These are phyloP conservation scores for Micronisus gabar DNA, from an alignment of 2,113 vertebrate genomes.

Conservation along the genomic window DNA sequence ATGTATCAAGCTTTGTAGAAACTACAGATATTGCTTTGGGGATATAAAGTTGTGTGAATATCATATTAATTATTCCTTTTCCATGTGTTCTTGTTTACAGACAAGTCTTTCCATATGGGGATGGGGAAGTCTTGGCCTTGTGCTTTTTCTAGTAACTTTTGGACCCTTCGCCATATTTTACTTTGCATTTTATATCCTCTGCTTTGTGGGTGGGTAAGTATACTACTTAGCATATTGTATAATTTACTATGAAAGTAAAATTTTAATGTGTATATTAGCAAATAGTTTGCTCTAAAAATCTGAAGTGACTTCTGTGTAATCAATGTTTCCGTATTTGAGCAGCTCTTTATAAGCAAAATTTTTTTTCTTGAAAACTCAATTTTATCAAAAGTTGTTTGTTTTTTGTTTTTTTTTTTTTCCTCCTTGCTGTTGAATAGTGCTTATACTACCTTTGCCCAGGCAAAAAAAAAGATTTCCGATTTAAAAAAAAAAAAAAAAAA, in stretches of 20 bases:
- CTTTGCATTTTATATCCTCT: slow-evolving; percentile 97
- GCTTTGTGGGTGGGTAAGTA: slow-evolving; percentile 97
- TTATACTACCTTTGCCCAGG: not conserved
- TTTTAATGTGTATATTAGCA: not conserved
- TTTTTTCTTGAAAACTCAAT: not conserved
- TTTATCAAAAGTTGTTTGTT: not conserved
- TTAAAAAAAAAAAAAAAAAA: too few species aligned
- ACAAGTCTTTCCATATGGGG: slow-evolving; percentile 96
- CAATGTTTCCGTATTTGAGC: not conserved
- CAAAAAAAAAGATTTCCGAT: not conserved
- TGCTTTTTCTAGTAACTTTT: slow-evolving; percentile 96
- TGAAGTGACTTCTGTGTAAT: not conserved
- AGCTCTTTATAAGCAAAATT: not conserved
- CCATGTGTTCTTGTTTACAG: slow-evolving; percentile 76
- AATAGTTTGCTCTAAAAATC: not conserved
- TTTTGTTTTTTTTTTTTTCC: not conserved
- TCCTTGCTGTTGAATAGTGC: not conserved
- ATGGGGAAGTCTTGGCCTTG: slow-evolving; percentile 95
- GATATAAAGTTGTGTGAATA: not conserved
- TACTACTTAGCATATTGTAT: not conserved
- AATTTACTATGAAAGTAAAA: not conserved
- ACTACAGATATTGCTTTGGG: not conserved
- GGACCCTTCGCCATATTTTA: slow-evolving; percentile 98
- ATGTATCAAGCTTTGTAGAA: not conserved
- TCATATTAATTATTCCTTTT: not conserved